Percentiles rank a stretch among this genome's conserved stretches.
phyloP scores from a whole-genome alignment of 2,888 invertebrate species.

The Pecten maximus region DNA sequence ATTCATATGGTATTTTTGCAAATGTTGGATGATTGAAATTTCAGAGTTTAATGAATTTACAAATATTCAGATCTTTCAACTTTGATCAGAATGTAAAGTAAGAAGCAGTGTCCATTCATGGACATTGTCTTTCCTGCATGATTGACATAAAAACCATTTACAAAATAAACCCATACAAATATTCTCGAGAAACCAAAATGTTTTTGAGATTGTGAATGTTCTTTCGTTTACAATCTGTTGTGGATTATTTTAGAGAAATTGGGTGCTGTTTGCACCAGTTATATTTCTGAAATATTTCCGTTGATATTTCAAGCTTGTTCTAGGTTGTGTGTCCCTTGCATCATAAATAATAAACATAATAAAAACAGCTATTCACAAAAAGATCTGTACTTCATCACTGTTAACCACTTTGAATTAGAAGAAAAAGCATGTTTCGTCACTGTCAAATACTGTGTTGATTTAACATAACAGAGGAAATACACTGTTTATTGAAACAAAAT shows the following conservation, averaged over 20 bases:
- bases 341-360: background rate
- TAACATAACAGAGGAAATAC: background rate
- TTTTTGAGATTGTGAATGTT: background rate
- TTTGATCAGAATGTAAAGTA: background rate
- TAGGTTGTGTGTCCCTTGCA: slow-evolving; percentile 6
- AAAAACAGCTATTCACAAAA: background rate
- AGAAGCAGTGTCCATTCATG: background rate
- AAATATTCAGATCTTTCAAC: background rate
- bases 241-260: background rate
- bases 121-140: background rate
- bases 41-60: too few relatives aligned
- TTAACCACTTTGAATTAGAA: background rate
- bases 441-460: background rate
- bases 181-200: background rate
- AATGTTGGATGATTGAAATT: too few relatives aligned
- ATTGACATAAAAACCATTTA: background rate
- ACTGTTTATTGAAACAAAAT: too few relatives aligned
- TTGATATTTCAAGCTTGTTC: background rate
- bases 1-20: background rate
- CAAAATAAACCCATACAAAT: background rate
- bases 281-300: background rate
- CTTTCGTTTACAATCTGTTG: background rate
- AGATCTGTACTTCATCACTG: slow-evolving; percentile 17
- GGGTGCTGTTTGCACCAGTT: background rate
- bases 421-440: background rate